phyloP scores from a whole-genome alignment of 2,113 vertebrate species.

The Myrmecobius fasciatus region DNA sequence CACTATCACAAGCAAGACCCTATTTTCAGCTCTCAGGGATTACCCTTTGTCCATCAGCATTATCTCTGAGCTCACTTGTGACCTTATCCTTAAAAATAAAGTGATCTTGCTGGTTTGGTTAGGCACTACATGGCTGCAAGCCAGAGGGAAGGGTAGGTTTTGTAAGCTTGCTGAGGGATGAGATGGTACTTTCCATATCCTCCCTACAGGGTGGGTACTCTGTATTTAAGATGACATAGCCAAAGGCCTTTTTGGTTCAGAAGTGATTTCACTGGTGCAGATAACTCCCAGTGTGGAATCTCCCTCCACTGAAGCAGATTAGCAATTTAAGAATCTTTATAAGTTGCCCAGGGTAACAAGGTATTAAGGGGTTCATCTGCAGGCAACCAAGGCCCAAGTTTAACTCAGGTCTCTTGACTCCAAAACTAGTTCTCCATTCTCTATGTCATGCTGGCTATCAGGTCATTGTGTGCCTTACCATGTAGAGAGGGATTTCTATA shows the following conservation, averaged over 20 bases:
- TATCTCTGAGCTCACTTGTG: neutral
- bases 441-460: neutral
- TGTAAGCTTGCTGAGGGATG: neutral
- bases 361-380: neutral
- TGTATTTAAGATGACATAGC: neutral
- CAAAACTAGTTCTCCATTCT: neutral
- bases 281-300: neutral
- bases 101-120: neutral
- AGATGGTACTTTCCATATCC: neutral
- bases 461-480: neutral
- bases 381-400: neutral
- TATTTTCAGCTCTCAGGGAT: neutral
- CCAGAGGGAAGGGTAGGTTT: neutral
- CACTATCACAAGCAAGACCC: neutral
- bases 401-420: neutral
- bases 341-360: neutral
- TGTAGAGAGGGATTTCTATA: neutral
- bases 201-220: neutral
- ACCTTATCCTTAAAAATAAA: neutral
- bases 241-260: neutral
- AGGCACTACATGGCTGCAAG: neutral
- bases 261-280: neutral
- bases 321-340: neutral
- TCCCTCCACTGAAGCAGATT: neutral
- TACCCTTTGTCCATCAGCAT: neutral